A percentile compares a stretch with the other conserved stretches of the same genome.
phyloP scores from a whole-genome alignment of 2,113 vertebrate genomes.

The Rhinolophus ferrumequinum region DNA sequence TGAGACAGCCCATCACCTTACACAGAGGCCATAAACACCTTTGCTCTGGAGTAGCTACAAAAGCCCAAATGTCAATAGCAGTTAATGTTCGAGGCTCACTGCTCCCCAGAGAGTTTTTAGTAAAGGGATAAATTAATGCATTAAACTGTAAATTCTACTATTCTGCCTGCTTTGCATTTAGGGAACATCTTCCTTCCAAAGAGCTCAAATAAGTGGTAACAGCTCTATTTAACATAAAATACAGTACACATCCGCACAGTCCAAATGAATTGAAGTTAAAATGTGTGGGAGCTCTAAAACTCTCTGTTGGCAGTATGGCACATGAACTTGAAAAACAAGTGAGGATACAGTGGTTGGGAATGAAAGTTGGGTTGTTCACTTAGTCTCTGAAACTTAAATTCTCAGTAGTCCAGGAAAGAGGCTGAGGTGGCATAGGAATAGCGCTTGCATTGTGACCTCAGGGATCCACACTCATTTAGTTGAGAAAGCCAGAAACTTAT shows the following conservation, averaged over 20 bases:
- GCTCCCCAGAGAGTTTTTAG: neutral
- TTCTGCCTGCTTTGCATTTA: constrained; percentile 55
- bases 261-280: constrained; percentile 73
- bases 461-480: neutral
- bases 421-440: neutral
- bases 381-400: constrained; percentile 45
- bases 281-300: constrained; percentile 69
- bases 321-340: neutral
- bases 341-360: neutral
- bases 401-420: neutral
- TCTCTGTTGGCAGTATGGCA: constrained; percentile 15
- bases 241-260: constrained; percentile 2
- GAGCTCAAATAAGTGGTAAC: constrained; percentile 56
- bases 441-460: neutral
- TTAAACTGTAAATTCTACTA: constrained; percentile 48
- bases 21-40: neutral
- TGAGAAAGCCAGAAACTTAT: neutral
- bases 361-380: constrained; percentile 53
- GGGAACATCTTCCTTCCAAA: constrained; percentile 61
- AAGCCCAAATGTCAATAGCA: neutral
- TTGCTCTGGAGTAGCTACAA: neutral
- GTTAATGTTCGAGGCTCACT: neutral
- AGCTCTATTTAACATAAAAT: constrained; percentile 66
- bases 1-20: neutral
- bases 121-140: constrained; percentile 11